Evolutionary conservation across 1,140 invertebrate genomes (phyloP).

Genomic region (Drosophila oshimai): DNA sequence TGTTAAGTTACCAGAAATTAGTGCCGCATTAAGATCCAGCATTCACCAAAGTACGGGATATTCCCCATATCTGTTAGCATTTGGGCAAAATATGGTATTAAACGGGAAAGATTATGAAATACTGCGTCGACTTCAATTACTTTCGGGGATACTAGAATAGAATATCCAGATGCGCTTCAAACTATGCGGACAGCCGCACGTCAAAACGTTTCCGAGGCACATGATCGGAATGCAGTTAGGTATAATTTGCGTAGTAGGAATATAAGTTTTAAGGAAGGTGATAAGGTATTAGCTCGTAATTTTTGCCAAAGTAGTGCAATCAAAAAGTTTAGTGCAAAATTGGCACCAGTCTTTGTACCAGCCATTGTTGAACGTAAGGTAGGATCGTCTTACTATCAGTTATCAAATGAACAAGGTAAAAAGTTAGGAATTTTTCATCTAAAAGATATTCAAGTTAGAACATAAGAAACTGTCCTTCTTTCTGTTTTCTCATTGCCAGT

Average conservation of each 20-base stretch:
- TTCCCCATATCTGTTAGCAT: background rate
- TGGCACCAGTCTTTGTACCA: background rate
- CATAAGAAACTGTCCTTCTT: background rate
- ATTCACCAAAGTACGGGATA: slow-evolving; percentile 9
- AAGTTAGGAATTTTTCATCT: background rate
- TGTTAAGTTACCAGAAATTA: slow-evolving; percentile 8
- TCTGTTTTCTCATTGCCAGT: background rate
- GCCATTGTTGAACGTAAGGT: background rate
- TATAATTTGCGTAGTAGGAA: background rate
- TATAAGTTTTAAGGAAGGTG: slow-evolving; percentile 1
- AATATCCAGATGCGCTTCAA: background rate
- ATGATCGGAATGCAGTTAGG: background rate
- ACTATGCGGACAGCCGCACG: background rate
- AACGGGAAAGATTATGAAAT: slow-evolving; percentile 13
- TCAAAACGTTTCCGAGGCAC: background rate
- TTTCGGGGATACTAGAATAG: background rate
- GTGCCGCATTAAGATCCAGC: background rate
- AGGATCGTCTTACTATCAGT: slow-evolving; percentile 1
- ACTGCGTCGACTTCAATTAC: slow-evolving; percentile 1
- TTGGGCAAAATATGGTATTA: slow-evolving; percentile 26
- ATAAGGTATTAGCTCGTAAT: background rate
- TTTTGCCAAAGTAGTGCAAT: background rate
- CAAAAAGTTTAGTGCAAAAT: background rate
- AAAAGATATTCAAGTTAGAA: background rate
- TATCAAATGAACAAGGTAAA: background rate